phyloP scores from a whole-genome alignment of 2,113 vertebrate genomes.

The Oxyura jamaicensis region DNA sequence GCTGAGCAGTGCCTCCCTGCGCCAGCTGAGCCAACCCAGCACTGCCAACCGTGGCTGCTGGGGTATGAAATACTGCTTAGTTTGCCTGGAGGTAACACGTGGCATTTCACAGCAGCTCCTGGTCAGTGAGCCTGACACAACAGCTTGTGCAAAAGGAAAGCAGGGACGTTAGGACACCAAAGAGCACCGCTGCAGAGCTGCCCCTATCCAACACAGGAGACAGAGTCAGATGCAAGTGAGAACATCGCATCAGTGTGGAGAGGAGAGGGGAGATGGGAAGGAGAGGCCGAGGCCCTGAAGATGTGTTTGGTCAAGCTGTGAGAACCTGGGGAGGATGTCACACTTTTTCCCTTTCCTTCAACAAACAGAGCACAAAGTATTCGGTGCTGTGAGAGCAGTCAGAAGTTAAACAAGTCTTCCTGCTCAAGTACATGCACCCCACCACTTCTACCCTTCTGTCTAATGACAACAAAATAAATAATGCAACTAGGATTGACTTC shows the following conservation, averaged over 20 bases:
- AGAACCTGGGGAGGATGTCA: neutral
- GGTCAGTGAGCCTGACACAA: neutral
- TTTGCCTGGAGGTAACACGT: neutral
- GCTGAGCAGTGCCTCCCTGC: neutral
- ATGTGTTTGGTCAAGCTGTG: neutral
- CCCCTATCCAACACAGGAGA: neutral
- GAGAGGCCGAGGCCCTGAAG: neutral
- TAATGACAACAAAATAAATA: conserved; percentile 16
- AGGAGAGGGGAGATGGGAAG: neutral
- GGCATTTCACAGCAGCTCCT: neutral
- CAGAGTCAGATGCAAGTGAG: neutral
- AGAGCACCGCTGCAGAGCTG: neutral
- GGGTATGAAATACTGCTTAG: neutral
- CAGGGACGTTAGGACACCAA: neutral
- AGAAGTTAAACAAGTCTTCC: neutral
- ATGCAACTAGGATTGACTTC: neutral
- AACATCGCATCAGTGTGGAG: neutral
- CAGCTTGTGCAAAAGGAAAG: conserved; percentile 9
- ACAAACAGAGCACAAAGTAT: neutral
- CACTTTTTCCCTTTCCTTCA: neutral
- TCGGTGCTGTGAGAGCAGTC: neutral
- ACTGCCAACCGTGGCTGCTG: neutral
- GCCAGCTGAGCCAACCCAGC: neutral
- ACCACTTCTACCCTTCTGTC: neutral
- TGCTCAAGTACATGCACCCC: neutral